A percentile compares a stretch with the other conserved stretches of the same genome.
Conservation (phyloP, 2,888 invertebrate genomes). For the Pelosia muscerda region DNA sequence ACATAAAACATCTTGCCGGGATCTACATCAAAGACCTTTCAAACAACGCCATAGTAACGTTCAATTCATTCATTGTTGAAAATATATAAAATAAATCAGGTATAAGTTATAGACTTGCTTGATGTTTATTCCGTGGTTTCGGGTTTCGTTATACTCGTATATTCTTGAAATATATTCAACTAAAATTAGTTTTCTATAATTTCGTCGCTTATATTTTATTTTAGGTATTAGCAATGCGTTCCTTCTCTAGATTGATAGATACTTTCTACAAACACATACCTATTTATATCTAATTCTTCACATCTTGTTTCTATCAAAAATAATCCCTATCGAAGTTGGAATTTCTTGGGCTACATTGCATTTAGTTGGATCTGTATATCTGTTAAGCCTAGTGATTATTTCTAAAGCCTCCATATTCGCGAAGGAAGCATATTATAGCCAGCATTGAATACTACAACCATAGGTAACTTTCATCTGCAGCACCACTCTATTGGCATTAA, state of each 20-base stretch:
- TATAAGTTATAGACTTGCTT: too few species aligned
- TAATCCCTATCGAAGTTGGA: background rate
- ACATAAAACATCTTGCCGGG: constrained; percentile 5
- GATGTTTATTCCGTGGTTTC: too few species aligned
- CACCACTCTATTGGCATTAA: background rate
- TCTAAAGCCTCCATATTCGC: background rate
- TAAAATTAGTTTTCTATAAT: too few species aligned
- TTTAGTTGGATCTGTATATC: constrained; percentile 1
- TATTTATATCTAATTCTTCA: too few species aligned
- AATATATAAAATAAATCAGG: too few species aligned
- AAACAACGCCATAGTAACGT: constrained; percentile 2
- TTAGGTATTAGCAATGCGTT: too few species aligned
- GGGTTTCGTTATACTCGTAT: too few species aligned
- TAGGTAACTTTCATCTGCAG: background rate
- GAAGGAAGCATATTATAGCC: background rate
- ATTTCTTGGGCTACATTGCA: background rate
- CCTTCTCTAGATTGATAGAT: too few species aligned
- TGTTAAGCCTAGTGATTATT: background rate
- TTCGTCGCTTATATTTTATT: too few species aligned
- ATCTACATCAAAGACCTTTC: constrained; percentile 7
- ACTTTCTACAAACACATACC: too few species aligned
- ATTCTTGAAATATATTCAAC: too few species aligned
- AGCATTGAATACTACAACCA: too few species aligned
- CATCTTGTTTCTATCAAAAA: background rate
- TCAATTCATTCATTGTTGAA: background rate